These are phyloP conservation scores for Nomada fabriciana DNA, from an alignment of 2,888 invertebrate genomes.

Conservation along the genomic window DNA sequence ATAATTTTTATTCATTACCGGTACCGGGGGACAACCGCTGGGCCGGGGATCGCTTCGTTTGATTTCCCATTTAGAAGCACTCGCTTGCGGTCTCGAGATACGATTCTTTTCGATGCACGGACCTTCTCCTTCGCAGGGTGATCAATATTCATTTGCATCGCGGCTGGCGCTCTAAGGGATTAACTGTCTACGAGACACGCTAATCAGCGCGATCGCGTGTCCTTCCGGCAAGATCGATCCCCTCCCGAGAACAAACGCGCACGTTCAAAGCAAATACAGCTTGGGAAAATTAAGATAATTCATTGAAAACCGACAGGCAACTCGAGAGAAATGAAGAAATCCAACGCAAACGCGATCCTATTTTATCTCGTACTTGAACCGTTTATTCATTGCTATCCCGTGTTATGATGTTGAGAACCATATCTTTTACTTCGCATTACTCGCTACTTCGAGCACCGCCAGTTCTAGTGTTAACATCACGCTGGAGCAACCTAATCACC, in stretches of 20 bases:
- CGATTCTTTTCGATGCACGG: slow-evolving; percentile 78
- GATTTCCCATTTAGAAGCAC: slow-evolving; percentile 81
- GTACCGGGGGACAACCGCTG: slow-evolving; percentile 54
- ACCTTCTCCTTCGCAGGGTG: slow-evolving; percentile 66
- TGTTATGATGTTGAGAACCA: too few relatives aligned
- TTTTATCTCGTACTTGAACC: background rate
- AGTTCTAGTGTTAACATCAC: slow-evolving; percentile 6
- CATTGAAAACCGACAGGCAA: background rate
- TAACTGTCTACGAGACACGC: slow-evolving; percentile 69
- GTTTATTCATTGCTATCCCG: background rate
- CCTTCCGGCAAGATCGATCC: slow-evolving; percentile 36
- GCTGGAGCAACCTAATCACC: slow-evolving; percentile 30
- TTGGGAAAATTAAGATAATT: background rate
- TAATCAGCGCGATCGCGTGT: slow-evolving; percentile 65
- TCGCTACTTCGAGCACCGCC: too few relatives aligned
- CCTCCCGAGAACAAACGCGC: background rate
- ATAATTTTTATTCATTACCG: slow-evolving; percentile 84
- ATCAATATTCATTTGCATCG: slow-evolving; percentile 83
- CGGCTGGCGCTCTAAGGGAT: slow-evolving; percentile 73
- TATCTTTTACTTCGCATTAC: too few relatives aligned
- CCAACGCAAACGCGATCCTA: background rate
- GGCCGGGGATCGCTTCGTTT: slow-evolving; percentile 74
- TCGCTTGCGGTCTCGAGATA: slow-evolving; percentile 84
- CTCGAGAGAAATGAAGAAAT: background rate
- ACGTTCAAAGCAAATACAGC: background rate